Base-by-base conservation (phyloP, 37 sponge, comb jelly and placozoan species). In the Cladorhizidae sp. region DNA sequence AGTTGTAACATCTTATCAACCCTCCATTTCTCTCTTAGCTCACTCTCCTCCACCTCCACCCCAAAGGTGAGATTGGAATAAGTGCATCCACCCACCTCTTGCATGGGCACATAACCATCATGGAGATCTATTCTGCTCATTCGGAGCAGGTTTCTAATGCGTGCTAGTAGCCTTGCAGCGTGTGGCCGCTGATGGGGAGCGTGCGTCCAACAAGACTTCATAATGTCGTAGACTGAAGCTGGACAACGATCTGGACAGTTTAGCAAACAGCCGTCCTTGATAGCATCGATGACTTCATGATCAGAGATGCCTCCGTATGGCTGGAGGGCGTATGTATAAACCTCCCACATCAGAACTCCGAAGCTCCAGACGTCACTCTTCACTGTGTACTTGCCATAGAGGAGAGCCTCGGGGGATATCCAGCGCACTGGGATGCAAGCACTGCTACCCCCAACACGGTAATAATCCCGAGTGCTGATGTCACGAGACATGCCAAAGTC, bases 331-430 rank as follows among this genome's bases (percentile, higher is more conserved):
- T 67, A 88, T 11, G 78, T 80, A 38, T 62, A 89, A 1, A 89
- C 36, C 70, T 89, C 89, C 89, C 89, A 89, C 57, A 83, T 51
- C 35, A 83, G 79, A 25, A 89, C 75, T 23, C 84, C 89, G 72
- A 62, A 89, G 42, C 85, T 85, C 84, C 84, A 89, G 21, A 89
- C 84, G 78, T 89, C 89, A 59, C 84, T 89, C 75, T 83, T 63
- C 9, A 83, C 49, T 14, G 84, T 89, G 80, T 79, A 89, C 25
- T 78, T 83, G 18, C 89, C 83, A 64, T 77, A 89, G 29, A 89
- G 49, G 0, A 88, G 43, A 31, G 89, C 79, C 57, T 89, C 89
- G 8, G 89, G 89, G 21, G 89, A 80, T 84, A 89, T 89, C 89
- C 89, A 89, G 8, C 84, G 58, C 6, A 89, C 77, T 11, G 89